Percentiles rank a stretch among this genome's conserved stretches.
phyloP scores from a whole-genome alignment of 2,888 invertebrate genomes.

The Ctenicera cuprea region DNA sequence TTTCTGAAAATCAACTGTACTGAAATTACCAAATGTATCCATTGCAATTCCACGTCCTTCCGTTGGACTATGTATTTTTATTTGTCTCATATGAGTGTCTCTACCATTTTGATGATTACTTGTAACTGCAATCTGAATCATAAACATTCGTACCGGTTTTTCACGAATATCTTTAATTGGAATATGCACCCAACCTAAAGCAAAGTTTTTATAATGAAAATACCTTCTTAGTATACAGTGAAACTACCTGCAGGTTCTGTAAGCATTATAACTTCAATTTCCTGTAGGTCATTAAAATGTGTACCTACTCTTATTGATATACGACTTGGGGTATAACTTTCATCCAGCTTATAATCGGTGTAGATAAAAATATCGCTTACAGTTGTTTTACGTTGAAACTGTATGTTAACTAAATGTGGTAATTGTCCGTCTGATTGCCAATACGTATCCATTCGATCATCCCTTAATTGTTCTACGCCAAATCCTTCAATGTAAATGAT shows the following conservation, averaged over 20 bases:
- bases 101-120: constrained; percentile 99
- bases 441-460: constrained; percentile 97
- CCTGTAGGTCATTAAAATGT: constrained; percentile 97
- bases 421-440: constrained; percentile 99
- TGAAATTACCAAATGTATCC: constrained; percentile 85
- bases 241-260: constrained; percentile 88
- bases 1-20: constrained; percentile 88
- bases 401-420: constrained; percentile 97
- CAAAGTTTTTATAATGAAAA: not conserved
- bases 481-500: constrained; percentile 80
- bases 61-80: constrained; percentile 94
- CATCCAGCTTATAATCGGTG: constrained; percentile 98
- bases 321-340: constrained; percentile 98
- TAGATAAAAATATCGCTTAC: constrained; percentile 97
- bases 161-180: constrained; percentile 92
- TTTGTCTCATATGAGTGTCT: constrained; percentile 98
- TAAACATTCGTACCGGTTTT: constrained; percentile 93
- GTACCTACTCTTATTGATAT: constrained; percentile 95
- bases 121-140: constrained; percentile 96
- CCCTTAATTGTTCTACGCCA: constrained; percentile 96
- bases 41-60: constrained; percentile 80
- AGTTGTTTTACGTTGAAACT: constrained; percentile 95
- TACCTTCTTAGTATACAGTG: too few relatives aligned
- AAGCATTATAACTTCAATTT: constrained; percentile 94
- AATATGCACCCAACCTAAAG: constrained; percentile 94